A percentile compares a stretch with the other conserved stretches of the same genome.
Evolutionary conservation across 2,888 invertebrate genomes (phyloP).

Genomic region (Mesoligia furuncula): DNA sequence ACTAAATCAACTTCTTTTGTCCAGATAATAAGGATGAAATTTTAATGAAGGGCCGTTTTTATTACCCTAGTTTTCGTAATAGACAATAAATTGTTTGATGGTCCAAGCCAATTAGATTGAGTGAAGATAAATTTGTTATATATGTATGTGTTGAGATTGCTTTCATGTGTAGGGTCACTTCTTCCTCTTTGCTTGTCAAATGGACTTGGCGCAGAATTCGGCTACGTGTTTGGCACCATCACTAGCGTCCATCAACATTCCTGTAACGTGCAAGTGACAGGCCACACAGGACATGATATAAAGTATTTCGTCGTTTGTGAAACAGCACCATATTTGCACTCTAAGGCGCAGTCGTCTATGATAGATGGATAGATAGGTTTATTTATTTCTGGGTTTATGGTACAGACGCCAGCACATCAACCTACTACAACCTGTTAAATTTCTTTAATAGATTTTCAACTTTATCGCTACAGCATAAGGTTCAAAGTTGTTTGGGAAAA

Average conservation of each 20-base stretch:
- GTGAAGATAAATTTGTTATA: constrained; percentile 47
- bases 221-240: not conserved
- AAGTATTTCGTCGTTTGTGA: not conserved
- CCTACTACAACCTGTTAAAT: no score
- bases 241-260: not conserved
- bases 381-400: no score
- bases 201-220: not conserved
- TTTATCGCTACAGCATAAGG: no score
- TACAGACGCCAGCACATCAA: no score
- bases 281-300: not conserved
- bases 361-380: no score
- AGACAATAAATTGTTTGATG: constrained; percentile 68
- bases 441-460: no score
- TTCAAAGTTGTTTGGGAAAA: no score
- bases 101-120: constrained; percentile 54
- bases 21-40: constrained; percentile 39
- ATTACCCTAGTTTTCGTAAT: constrained; percentile 45
- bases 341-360: no score
- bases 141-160: not conserved
- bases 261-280: not conserved
- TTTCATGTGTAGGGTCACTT: not conserved
- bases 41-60: constrained; percentile 35
- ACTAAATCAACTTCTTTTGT: constrained; percentile 39
- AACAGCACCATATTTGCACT: no score
- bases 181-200: not conserved